Base-by-base conservation (phyloP, 2,113 vertebrate species). In the Canis aureus region DNA sequence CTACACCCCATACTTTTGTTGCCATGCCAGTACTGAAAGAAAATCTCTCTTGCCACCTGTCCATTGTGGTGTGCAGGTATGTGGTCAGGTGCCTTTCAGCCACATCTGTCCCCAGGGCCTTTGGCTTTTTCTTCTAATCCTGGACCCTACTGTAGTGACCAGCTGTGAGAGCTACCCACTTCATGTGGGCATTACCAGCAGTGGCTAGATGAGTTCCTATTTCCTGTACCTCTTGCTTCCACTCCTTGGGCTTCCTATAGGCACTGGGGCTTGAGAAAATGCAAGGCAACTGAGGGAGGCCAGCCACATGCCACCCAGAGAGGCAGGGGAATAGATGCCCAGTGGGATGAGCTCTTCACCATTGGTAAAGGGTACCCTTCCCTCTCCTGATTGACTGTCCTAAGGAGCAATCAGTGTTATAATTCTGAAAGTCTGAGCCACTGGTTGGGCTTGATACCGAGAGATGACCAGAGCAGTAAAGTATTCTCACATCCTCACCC, bases 401-500 rank as follows among this genome's bases (percentile, higher is more conserved):
- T 5, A 15, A 92, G 35, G 10, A 80, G 19, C 32, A 5, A 60
- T 29, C 49, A 64, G 73, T 76, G 69, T 43, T 73, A 92, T 2
- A 55, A 16, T 6, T 60, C 91, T 55, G 11, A 69, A 66, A 83
- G 62, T 10, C 25, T 32, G 57, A 43, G 74, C n/a, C 81, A 57
- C 25, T 23, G 27, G 57, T 5, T 73, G 55, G 49, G 27, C 60
- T 66, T 66, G 82, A 38, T 27, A 49, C 35, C 12, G 4, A 25
- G n/a, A 25, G 32, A 29, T 16, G 25, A 74, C 22, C 76, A 66
- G 49, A 38, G 43, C 35, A 13, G 16, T 3, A 29, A 22, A 0
- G 0, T 5, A 6, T 1, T n/a, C 23, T 55, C 53, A 4, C 1
- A 0, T 1, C n/a, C 60, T 35, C 0, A 0, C 6, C 5, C 53